Conservation (phyloP, 2,888 invertebrate genomes). For the Lomographa bimaculata region DNA sequence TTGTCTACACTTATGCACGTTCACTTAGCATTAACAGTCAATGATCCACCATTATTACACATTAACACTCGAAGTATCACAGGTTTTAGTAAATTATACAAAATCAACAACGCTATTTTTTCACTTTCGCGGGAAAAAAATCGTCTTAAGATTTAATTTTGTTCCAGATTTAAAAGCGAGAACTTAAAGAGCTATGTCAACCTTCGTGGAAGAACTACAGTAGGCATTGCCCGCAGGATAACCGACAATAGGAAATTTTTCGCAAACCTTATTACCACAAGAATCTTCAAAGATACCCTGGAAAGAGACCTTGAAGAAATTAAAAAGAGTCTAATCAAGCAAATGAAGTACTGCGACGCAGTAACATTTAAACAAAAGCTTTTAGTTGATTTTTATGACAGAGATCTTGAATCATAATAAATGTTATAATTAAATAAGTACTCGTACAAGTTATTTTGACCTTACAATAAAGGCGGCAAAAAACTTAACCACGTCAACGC, state of each 20-base stretch:
- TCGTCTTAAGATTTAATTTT: conserved; percentile 1
- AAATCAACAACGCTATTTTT: no score
- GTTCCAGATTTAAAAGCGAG: conserved; percentile 55
- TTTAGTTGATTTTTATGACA: conserved; percentile 55
- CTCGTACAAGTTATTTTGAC: no score
- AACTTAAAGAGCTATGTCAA: conserved; percentile 57
- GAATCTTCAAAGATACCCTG: conserved; percentile 58
- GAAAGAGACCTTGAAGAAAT: conserved; percentile 50
- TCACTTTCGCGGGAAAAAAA: no score
- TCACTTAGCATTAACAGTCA: no score
- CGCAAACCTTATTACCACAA: conserved; percentile 58
- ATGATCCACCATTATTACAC: no score
- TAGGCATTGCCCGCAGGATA: conserved; percentile 59
- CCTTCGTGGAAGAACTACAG: conserved; percentile 62
- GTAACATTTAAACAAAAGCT: conserved; percentile 49
- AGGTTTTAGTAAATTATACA: no score
- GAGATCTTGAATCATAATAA: no score
- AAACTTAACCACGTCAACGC: no score
- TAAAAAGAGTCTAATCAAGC: conserved; percentile 44
- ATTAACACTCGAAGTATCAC: no score
- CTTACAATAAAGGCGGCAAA: no score
- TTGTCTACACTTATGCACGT: no score
- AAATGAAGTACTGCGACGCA: conserved; percentile 60
- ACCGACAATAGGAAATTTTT: conserved; percentile 69
- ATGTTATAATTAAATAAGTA: no score